Evolutionary conservation across 2,797 vertebrate species (phyloP), one percentile per base, ranked within the genome.

Genomic region (Tachyglossus aculeatus): DNA sequence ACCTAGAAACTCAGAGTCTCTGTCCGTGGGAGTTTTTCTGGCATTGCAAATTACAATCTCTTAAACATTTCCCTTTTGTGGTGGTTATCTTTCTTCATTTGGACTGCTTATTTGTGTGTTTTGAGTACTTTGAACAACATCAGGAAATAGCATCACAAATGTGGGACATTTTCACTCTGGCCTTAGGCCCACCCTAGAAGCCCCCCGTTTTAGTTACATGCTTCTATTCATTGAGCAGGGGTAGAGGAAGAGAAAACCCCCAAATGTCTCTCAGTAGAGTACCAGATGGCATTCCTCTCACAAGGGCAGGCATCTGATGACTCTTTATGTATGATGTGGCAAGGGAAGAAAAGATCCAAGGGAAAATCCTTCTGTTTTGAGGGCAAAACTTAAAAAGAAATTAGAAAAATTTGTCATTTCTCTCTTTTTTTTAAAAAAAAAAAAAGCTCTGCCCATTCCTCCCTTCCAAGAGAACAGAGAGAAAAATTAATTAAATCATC

Each of bases 341-440:
- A 5, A 48, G 31, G 45, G 16, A 48, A 48, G n/a, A 24, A 45
- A 14, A 44, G n/a, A 31, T 48, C 27, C 18, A 29, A 27, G 31
- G 31, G 31, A 29, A 7, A 29, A 48, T 48, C 15, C 31, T 48
- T 48, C 25, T 48, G 25, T 48, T 11, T n/a, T n/a, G n/a, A n/a
- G n/a, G n/a, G n/a, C n/a, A n/a, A n/a, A n/a, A n/a, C n/a, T n/a
- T n/a, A n/a, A n/a, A n/a, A n/a, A n/a, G n/a, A n/a, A n/a, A n/a
- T n/a, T n/a, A n/a, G n/a, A n/a, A n/a, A n/a, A n/a, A n/a, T n/a
- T n/a, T n/a, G n/a, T n/a, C n/a, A n/a, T n/a, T n/a, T n/a, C n/a
- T n/a, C n/a, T n/a, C n/a, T n/a, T 56, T 67, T 65, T 67, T 60
- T 47, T 61, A 44, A 63, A n/a, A 60, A 48, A 58, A 44, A 63